A percentile compares a stretch with the other conserved stretches of the same genome.
Conservation (phyloP, 2,888 invertebrate genomes). For the Microctonus hyperodae region DNA sequence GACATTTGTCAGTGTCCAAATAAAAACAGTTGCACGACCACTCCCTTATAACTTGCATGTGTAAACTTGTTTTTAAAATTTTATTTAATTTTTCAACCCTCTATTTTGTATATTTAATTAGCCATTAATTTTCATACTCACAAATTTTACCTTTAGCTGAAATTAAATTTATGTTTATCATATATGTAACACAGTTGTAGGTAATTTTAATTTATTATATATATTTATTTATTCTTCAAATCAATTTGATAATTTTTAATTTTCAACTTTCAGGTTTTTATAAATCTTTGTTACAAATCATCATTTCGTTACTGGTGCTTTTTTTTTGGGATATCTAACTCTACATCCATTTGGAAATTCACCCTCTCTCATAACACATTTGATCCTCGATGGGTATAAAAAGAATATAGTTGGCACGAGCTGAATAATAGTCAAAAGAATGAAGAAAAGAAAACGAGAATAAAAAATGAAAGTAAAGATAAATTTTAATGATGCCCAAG, state of each 20-base stretch:
- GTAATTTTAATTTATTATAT: too few species aligned
- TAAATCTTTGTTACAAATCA: too few species aligned
- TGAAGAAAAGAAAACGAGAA: constrained; percentile 4
- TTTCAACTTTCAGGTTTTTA: not conserved
- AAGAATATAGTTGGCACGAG: constrained; percentile 23
- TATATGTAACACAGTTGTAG: too few species aligned
- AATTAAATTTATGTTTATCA: too few species aligned
- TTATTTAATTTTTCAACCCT: constrained; percentile 7
- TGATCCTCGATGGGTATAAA: too few species aligned
- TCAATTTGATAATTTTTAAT: not conserved
- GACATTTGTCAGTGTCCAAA: constrained; percentile 37
- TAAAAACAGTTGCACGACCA: constrained; percentile 24
- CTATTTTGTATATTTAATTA: constrained; percentile 18
- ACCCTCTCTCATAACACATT: too few species aligned
- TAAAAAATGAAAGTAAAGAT: constrained; percentile 20
- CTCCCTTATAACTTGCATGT: constrained; percentile 28
- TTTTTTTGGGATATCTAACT: too few species aligned
- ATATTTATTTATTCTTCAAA: too few species aligned
- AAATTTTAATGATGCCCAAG: constrained; percentile 24
- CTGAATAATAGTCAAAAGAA: constrained; percentile 2
- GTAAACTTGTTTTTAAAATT: not conserved
- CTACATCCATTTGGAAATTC: too few species aligned
- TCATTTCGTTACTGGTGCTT: too few species aligned
- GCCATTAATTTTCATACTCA: constrained; percentile 15
- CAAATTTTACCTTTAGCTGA: not conserved